Conservation (phyloP, 53 echinoderm and acorn worm genomes). For the Mesocentrotus franciscanus region DNA sequence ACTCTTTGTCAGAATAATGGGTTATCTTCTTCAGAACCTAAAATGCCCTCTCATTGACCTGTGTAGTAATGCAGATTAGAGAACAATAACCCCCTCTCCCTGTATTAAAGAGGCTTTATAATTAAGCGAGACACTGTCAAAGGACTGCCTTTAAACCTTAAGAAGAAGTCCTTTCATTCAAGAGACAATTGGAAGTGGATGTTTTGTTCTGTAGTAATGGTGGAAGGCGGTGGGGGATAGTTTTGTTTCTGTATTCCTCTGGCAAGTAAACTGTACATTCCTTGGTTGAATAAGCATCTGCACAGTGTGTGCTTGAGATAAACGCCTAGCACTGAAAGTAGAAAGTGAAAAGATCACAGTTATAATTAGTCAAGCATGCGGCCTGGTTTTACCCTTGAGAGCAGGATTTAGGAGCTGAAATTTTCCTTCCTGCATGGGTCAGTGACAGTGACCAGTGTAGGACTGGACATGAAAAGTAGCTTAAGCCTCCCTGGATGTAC, state of each 20-base stretch:
- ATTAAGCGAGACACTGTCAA: not conserved
- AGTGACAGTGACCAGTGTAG: too few relatives aligned
- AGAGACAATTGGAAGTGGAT: not conserved
- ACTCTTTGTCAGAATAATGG: not conserved
- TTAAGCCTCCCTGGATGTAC: too few relatives aligned
- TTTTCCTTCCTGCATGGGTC: not conserved
- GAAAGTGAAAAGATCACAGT: not conserved
- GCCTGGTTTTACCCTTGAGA: not conserved
- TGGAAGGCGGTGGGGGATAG: too few relatives aligned
- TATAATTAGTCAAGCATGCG: not conserved
- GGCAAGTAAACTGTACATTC: not conserved
- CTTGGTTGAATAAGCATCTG: not conserved
- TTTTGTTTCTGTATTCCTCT: not conserved
- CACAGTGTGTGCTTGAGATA: not conserved
- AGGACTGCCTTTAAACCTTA: not conserved
- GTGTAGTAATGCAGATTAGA: not conserved
- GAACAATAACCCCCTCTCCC: not conserved
- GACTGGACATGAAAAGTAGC: not conserved
- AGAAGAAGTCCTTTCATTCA: not conserved
- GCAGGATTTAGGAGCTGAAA: not conserved
- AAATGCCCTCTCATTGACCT: not conserved
- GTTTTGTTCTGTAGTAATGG: not conserved
- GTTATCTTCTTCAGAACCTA: not conserved
- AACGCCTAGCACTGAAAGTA: not conserved
- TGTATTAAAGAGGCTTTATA: not conserved